Base-by-base conservation (phyloP, 2,113 vertebrate genomes). In the Dendropsophus ebraccatus region DNA sequence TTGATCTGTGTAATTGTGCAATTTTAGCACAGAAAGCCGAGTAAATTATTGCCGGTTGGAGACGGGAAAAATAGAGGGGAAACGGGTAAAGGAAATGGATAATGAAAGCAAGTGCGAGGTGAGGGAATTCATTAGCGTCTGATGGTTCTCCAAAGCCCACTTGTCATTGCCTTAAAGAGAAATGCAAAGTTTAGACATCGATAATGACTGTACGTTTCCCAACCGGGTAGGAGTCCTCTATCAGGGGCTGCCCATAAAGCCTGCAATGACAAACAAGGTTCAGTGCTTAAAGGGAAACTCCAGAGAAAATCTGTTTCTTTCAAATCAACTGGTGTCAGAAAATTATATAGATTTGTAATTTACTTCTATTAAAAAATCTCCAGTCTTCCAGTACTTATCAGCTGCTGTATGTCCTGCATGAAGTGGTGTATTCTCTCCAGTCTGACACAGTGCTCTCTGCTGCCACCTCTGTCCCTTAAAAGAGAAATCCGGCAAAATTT, bases 1-100 rank as follows among this genome's bases (percentile, higher is more conserved):
- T 86, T 76, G 76, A 77, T 86, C 77, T 81, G 76, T 72, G 35
- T 76, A 84, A 84, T 77, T 76, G 83, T 84, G 83, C 72, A 84
- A 67, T 84, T 84, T 84, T 84, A 60, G 52, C 82, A 75, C 35
- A 28, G 69, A 84, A 60, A 60, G 69, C 70, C 45, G 52, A 73
- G 28, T 75, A 74, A 84, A 74, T 84, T 60, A 84, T 84, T 84
- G 70, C 69, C 35, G 47, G 50, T 45, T 49, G 37, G 35, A 75
- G 82, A 84, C 82, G 60, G 82, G 49, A 65, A 82, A 82, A 70
- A 69, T 69, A 49, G 81, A 37, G 58, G 69, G 13, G 32, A 82
- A 82, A 50, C 62, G 30, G 62, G 70, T 28, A 84, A 84, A 84
- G 52, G 35, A 74, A 74, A 74, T 60, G 60, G 70, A 73, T 84